These are phyloP conservation scores for Gallinago solitaria DNA, from an alignment of 2,797 vertebrate genomes.

Conservation along the genomic window DNA sequence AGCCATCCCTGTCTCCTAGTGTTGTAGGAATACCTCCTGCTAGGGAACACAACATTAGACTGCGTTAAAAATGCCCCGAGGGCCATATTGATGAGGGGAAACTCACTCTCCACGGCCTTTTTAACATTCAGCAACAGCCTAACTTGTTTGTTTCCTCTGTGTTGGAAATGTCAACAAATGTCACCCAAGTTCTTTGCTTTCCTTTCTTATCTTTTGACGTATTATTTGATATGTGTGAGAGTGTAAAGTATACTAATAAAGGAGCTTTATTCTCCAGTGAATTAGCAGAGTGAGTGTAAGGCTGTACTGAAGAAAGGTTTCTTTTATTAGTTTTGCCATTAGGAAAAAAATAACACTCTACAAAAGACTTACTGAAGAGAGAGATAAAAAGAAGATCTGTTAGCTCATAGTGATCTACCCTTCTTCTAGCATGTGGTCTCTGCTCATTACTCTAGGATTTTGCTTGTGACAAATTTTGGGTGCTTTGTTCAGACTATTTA, in stretches of 20 bases:
- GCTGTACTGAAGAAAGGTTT: not conserved
- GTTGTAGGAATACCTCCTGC: constrained; percentile 8
- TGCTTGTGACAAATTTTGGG: not conserved
- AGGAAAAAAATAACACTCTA: not conserved
- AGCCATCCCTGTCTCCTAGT: not conserved
- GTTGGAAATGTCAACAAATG: constrained; percentile 81
- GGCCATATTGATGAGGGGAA: not conserved
- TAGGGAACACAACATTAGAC: not conserved
- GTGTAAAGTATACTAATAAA: constrained; percentile 42
- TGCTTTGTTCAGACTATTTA: not conserved
- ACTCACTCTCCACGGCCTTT: constrained; percentile 38
- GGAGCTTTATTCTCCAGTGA: not conserved
- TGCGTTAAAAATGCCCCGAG: not conserved
- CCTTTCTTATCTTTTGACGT: constrained; percentile 46
- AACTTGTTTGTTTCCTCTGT: constrained; percentile 70
- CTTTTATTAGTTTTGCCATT: constrained; percentile 15
- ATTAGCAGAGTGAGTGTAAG: not conserved
- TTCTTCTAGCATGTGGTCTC: not conserved
- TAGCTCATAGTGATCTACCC: not conserved
- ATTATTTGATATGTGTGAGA: constrained; percentile 43
- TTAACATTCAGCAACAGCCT: constrained; percentile 69
- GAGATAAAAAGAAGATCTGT: not conserved
- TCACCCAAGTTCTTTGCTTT: constrained; percentile 62
- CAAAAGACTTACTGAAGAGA: not conserved
- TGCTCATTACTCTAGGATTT: not conserved